A percentile compares a stretch with the other conserved stretches of the same genome.
These are phyloP conservation scores for Xestia xanthographa DNA, from an alignment of 2,888 invertebrate species.

Conservation along the genomic window DNA sequence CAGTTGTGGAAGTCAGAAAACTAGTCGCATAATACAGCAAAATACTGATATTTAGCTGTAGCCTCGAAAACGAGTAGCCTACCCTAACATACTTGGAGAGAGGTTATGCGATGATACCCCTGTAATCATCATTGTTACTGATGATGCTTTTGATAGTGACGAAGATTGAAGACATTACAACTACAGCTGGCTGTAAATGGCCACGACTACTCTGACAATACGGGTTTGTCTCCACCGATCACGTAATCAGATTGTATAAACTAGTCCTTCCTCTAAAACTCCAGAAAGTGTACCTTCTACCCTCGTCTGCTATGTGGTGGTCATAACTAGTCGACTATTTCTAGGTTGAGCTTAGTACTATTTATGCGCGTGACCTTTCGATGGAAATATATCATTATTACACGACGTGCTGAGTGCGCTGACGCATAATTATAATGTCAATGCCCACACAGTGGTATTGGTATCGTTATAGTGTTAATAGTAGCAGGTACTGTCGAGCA, in stretches of 20 bases:
- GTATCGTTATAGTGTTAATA: conserved; percentile 1
- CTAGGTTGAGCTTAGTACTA: conserved; percentile 42
- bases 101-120: background rate
- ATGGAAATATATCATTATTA: conserved; percentile 56
- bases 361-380: conserved; percentile 55
- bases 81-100: background rate
- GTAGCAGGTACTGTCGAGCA: background rate
- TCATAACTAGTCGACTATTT: conserved; percentile 49
- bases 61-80: background rate
- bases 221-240: no score
- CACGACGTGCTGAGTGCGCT: conserved; percentile 34
- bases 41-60: background rate
- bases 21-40: background rate
- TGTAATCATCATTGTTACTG: background rate
- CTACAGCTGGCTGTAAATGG: background rate
- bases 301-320: background rate
- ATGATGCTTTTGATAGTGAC: background rate
- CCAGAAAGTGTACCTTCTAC: conserved; percentile 20
- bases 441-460: background rate
- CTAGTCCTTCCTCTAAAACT: background rate
- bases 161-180: background rate
- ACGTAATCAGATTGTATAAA: no score
- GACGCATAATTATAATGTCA: conserved; percentile 45
- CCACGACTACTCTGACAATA: background rate
- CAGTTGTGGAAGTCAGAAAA: background rate